Percentiles rank a stretch among this genome's conserved stretches.
These are phyloP conservation scores for Pangasius krempfi DNA, from an alignment of 2,797 vertebrate genomes.

Conservation along the genomic window DNA sequence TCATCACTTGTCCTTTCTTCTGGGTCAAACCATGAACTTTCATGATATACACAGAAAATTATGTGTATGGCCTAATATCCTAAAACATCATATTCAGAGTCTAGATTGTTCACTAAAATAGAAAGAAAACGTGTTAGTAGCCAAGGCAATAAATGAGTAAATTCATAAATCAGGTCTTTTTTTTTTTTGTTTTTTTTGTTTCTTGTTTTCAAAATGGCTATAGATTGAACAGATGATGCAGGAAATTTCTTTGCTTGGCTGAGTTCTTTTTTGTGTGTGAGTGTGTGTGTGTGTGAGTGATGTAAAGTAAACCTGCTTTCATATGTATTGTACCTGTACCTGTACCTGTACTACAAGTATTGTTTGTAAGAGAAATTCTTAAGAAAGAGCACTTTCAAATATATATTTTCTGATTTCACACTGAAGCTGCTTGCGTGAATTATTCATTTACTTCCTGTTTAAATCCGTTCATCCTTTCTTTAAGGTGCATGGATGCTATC, in stretches of 20 bases:
- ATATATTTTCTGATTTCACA: slow-evolving; percentile 10
- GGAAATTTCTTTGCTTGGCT: no score
- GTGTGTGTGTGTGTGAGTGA: no score
- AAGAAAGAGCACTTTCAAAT: neutral
- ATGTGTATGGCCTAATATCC: neutral
- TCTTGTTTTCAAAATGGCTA: no score
- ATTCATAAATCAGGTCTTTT: neutral
- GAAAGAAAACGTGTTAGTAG: neutral
- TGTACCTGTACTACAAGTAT: neutral
- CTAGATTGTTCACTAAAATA: neutral
- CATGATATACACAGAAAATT: neutral
- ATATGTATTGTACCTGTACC: no score
- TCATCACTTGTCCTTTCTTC: neutral
- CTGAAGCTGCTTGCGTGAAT: neutral
- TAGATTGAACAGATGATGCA: no score
- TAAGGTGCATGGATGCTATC: no score
- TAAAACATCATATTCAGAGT: neutral
- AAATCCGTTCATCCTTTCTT: neutral
- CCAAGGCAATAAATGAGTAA: neutral
- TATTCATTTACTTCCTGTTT: neutral
- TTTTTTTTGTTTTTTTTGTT: neutral
- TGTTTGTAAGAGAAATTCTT: neutral
- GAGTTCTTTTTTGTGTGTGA: no score
- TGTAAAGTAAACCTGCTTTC: neutral
- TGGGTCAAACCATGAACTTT: neutral